A percentile compares a stretch with the other conserved stretches of the same genome.
phyloP scores from a whole-genome alignment of 2,113 vertebrate genomes.

The Dasypus novemcinctus region DNA sequence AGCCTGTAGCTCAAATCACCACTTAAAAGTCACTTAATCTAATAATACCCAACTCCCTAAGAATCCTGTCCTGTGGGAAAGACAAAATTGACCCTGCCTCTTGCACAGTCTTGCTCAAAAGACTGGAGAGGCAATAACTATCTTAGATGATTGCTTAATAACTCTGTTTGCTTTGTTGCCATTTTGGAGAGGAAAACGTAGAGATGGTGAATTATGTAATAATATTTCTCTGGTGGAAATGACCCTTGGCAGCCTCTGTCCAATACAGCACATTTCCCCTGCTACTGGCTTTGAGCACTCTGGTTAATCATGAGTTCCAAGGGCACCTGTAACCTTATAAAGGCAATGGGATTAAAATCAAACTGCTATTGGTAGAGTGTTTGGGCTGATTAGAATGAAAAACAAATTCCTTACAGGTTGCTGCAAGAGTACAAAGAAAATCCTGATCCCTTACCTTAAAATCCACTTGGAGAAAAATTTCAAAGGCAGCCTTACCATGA shows the following conservation, averaged over 20 bases:
- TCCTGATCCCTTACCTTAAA: conserved; percentile 6
- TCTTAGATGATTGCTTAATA: background rate
- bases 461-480: conserved; percentile 5
- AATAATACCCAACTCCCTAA: background rate
- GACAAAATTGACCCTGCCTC: background rate
- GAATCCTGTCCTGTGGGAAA: background rate
- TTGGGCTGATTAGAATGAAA: conserved; percentile 43
- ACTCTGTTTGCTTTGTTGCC: background rate
- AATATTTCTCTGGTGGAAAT: background rate
- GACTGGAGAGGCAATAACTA: background rate
- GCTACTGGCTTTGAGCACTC: background rate
- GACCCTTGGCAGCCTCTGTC: background rate
- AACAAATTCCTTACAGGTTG: conserved; percentile 48
- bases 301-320: conserved; percentile 28
- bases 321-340: background rate
- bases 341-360: conserved; percentile 13
- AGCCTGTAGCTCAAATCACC: background rate
- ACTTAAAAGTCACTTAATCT: conserved; percentile 38
- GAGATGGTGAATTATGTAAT: background rate
- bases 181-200: background rate
- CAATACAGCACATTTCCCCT: background rate
- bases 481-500: background rate
- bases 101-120: background rate
- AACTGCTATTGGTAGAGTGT: background rate
- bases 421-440: conserved; percentile 47